These are phyloP conservation scores for Apis florea DNA, from an alignment of 1,140 invertebrate species.

Conservation along the genomic window DNA sequence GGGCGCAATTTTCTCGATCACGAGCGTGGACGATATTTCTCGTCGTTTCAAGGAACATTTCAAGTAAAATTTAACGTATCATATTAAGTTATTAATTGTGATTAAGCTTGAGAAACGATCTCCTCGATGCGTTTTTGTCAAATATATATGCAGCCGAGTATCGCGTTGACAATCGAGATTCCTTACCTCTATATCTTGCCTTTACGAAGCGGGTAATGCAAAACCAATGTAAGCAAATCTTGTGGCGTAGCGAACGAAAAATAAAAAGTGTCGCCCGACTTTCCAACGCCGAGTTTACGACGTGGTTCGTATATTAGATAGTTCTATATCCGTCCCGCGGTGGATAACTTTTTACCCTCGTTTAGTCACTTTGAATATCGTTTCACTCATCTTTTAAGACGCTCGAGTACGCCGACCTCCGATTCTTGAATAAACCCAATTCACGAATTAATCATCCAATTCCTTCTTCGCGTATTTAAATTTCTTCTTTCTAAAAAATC, in stretches of 20 bases:
- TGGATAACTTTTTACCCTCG: not conserved
- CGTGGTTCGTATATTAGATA: conserved; percentile 20
- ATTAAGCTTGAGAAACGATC: not conserved
- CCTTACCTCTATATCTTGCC: not conserved
- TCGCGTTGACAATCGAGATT: conserved; percentile 17
- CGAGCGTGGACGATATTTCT: not conserved
- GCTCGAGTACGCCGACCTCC: not conserved
- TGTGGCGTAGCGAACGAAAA: conserved; percentile 13
- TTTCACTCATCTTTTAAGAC: not conserved
- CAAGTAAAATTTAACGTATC: not conserved
- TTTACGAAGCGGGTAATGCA: conserved; percentile 31
- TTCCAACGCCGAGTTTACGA: conserved; percentile 11
- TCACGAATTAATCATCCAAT: too few species aligned
- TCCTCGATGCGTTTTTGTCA: not conserved
- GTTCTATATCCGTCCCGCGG: not conserved
- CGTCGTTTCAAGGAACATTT: not conserved
- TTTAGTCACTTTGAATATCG: not conserved
- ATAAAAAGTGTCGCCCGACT: conserved; percentile 26
- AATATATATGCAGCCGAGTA: not conserved
- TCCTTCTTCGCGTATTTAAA: too few species aligned
- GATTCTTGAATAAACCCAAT: too few species aligned
- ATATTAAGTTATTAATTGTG: not conserved
- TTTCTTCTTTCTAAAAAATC: too few species aligned
- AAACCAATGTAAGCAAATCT: conserved; percentile 50
- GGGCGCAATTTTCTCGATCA: not conserved